Evolutionary conservation across 1,140 invertebrate genomes (phyloP).

Genomic region (Tetramorium parvispinum): DNA sequence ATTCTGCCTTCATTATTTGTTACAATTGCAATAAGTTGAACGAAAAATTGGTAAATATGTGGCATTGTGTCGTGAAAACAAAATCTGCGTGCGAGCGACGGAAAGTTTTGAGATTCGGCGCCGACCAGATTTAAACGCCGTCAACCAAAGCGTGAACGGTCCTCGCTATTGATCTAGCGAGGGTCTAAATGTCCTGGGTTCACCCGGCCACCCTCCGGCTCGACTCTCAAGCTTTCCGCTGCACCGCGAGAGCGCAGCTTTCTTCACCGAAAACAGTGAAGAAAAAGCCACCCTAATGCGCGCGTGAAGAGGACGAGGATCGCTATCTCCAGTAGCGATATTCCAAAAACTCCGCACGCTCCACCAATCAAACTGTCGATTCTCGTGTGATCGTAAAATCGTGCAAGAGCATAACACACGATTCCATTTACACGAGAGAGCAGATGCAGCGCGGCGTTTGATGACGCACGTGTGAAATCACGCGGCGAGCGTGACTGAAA

Average conservation of each 20-base stretch:
- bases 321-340: constrained; percentile 2
- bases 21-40: neutral
- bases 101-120: constrained; percentile 10
- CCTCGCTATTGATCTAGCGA: constrained; percentile 76
- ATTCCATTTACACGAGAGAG: constrained; percentile 27
- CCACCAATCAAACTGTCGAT: constrained; percentile 30
- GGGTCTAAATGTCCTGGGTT: constrained; percentile 75
- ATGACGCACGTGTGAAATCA: constrained; percentile 42
- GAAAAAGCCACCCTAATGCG: neutral
- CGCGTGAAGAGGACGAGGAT: neutral
- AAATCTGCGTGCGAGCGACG: neutral
- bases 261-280: neutral
- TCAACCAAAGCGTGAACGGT: constrained; percentile 62
- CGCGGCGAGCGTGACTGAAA: neutral
- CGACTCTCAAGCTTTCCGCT: constrained; percentile 23
- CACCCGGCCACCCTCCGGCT: constrained; percentile 68
- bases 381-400: constrained; percentile 31
- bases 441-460: neutral
- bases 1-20: neutral
- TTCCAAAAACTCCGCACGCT: neutral
- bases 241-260: neutral
- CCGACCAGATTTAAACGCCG: constrained; percentile 32
- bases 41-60: neutral
- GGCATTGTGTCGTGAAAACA: neutral
- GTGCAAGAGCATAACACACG: neutral